phyloP scores from a whole-genome alignment of 2,888 invertebrate genomes.

The Congeria kusceri region DNA sequence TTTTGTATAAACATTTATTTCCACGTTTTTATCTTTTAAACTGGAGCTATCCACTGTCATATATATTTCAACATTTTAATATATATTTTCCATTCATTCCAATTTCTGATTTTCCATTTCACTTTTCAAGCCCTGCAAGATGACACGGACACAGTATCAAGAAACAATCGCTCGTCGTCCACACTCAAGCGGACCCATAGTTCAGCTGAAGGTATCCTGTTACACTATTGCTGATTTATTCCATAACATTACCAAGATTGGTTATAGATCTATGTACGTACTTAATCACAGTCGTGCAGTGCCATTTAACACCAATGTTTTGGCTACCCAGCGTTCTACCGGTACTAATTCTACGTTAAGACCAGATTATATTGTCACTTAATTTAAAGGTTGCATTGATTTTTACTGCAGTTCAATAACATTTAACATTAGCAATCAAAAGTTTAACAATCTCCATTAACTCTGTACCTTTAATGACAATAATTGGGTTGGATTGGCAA shows the following conservation, averaged over 20 bases:
- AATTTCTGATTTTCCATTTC: not conserved
- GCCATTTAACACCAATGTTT: constrained; percentile 45
- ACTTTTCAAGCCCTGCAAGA: constrained; percentile 34
- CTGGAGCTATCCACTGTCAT: no score
- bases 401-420: not conserved
- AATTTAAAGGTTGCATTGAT: constrained; percentile 7
- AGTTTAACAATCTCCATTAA: no score
- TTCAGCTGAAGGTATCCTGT: constrained; percentile 39
- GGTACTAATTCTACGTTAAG: constrained; percentile 25
- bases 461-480: no score
- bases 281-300: constrained; percentile 23
- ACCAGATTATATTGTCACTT: constrained; percentile 42
- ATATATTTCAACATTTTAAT: no score
- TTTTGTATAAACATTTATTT: no score
- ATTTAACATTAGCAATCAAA: not conserved
- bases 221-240: constrained; percentile 20
- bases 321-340: constrained; percentile 34
- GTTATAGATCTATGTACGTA: constrained; percentile 27
- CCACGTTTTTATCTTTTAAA: no score
- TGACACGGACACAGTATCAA: constrained; percentile 52
- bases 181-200: constrained; percentile 50
- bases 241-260: constrained; percentile 29
- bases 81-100: constrained; percentile 2
- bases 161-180: constrained; percentile 53
- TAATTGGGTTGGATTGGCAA: no score